phyloP scores from a whole-genome alignment of 2,888 invertebrate genomes.

The Parnassius glacialis region DNA sequence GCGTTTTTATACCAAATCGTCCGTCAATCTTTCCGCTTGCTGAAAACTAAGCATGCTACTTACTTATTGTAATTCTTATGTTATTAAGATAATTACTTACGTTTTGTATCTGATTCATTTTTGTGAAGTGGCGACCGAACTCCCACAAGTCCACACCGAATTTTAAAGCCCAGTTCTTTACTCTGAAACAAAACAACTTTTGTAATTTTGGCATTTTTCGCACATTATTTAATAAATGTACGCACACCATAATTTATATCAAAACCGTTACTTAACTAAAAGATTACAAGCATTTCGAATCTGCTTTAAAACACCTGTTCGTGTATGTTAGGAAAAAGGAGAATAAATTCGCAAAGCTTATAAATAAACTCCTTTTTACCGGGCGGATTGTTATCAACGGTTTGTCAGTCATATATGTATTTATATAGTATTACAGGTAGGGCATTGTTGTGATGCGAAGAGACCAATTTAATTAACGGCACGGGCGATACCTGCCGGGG shows the following conservation, averaged over 20 bases:
- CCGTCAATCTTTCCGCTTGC: slow-evolving; percentile 45
- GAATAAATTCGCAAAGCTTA: not conserved
- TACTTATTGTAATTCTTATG: slow-evolving; percentile 16
- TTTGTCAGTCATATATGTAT: slow-evolving; percentile 52
- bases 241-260: no score
- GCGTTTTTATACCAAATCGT: slow-evolving; percentile 67
- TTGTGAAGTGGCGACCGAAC: slow-evolving; percentile 91
- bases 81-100: slow-evolving; percentile 81
- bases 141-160: slow-evolving; percentile 95
- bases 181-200: slow-evolving; percentile 82
- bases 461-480: slow-evolving; percentile 58
- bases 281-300: no score
- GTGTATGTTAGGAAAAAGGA: no score
- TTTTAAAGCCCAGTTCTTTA: slow-evolving; percentile 94
- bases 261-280: no score
- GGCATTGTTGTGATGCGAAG: slow-evolving; percentile 50
- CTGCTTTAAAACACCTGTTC: no score
- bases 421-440: slow-evolving; percentile 39
- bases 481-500: slow-evolving; percentile 38
- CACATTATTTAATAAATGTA: no score
- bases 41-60: slow-evolving; percentile 9
- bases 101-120: slow-evolving; percentile 93
- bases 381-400: slow-evolving; percentile 36
- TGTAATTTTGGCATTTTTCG: not conserved
- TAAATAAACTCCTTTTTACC: not conserved